Base-by-base conservation (phyloP, 2,797 vertebrate genomes). In the Benthosema pterotum region DNA sequence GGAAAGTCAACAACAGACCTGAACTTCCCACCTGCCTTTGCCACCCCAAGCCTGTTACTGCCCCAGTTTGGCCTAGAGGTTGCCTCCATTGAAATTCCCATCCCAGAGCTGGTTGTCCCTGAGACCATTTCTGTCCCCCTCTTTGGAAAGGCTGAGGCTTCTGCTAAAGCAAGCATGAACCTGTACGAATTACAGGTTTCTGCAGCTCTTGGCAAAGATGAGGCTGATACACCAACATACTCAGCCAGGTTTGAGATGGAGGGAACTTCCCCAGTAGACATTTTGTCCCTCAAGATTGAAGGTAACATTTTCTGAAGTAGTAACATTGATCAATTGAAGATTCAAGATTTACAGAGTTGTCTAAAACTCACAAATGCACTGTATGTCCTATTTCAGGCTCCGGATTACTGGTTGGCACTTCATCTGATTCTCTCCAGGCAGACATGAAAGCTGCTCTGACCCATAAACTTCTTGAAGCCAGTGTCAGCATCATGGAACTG, bases 101-200 rank as follows among this genome's bases (percentile, higher is more conserved):
- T 98, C 57, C 95, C 96, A 2, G 58, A 88, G 0, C 74, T 97
- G 51, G 89, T 87, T 72, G 66, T 99, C 60, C 97, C 97, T 7
- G 71, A 93, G 42, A 81, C 57, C 16, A 73, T 94, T 17, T 84
- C 3, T 46, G 60, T 98, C 54, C 97, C 96, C 67, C 81, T 94
- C 32, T 60, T 95, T 69, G 94, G 93, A 57, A 86, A 91, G 71
- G 87, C 94, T 65, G 94, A 97, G 57, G 16, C 96, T 65, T 93
- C 93, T 51, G 76, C 94, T 15, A 84, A 90, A 0, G 45, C 98
- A 69, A 91, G 84, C 68, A 97, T 94, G 90, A 99, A 98, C 84
- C 74, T 95, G 19, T 99, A 99, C 66, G 89, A 96, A 72, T 92
- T 96, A 88, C 93, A 95, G 0, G 93, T 89, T 11, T 87, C 83